phyloP scores from a whole-genome alignment of 2,113 vertebrate genomes.

The Heterocephalus glaber region DNA sequence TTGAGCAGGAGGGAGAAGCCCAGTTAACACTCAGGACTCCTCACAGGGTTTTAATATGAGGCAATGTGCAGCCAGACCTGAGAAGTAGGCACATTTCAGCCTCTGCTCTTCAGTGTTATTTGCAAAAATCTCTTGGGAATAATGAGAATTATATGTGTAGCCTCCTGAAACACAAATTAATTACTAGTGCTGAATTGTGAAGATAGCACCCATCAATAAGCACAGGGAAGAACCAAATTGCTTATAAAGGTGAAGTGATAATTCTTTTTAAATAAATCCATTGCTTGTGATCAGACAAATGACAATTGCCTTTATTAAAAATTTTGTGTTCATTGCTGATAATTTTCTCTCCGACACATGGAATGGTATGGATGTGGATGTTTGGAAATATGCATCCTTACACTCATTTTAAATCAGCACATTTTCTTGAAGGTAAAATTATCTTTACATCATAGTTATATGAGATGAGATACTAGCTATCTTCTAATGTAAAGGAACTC shows the following conservation, averaged over 20 bases:
- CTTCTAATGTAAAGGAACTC: slow-evolving; percentile 14
- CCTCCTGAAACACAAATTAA: slow-evolving; percentile 72
- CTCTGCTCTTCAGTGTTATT: slow-evolving; percentile 38
- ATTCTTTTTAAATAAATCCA: slow-evolving; percentile 65
- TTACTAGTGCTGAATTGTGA: slow-evolving; percentile 72
- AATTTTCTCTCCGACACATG: slow-evolving; percentile 48
- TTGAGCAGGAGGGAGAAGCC: slow-evolving; percentile 5
- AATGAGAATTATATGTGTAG: slow-evolving; percentile 56
- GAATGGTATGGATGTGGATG: neutral
- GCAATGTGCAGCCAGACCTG: neutral
- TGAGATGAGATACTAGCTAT: neutral
- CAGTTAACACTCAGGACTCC: neutral
- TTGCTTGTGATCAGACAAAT: slow-evolving; percentile 33
- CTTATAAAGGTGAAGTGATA: slow-evolving; percentile 47
- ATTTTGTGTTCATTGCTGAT: slow-evolving; percentile 19
- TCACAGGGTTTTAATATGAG: neutral
- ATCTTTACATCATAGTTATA: slow-evolving; percentile 23
- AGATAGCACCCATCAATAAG: slow-evolving; percentile 64
- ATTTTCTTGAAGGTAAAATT: neutral
- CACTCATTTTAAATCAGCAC: slow-evolving; percentile 25
- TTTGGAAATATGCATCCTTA: neutral
- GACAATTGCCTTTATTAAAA: slow-evolving; percentile 47
- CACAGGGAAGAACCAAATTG: slow-evolving; percentile 17
- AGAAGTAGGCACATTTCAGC: slow-evolving; percentile 26
- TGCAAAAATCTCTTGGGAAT: slow-evolving; percentile 53